Evolutionary conservation across 2,888 invertebrate species (phyloP), one percentile per base, ranked within the genome.

Genomic region (Drosophila nigricruria): DNA sequence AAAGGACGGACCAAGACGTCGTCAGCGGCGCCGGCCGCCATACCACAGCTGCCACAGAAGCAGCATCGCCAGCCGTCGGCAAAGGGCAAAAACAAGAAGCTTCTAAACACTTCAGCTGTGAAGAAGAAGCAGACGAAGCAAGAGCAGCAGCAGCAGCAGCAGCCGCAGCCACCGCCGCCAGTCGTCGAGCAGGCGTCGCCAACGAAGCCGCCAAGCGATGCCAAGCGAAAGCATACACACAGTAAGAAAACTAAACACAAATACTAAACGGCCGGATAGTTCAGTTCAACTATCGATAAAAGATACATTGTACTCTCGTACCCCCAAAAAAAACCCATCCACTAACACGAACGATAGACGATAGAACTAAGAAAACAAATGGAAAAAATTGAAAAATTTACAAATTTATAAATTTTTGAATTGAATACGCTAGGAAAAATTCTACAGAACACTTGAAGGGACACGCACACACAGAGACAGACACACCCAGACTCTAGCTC

Each of bases 171-270:
- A 25, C 10, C 12, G 27, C n/a, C 12, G 2, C 12, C 9, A 16
- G 25, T 2, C 10, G 10, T n/a, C 10, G 47, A 27, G 18, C 10
- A 12, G 45, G 23, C 16, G 25, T 1, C 8, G 30, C 1, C 30
- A 16, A 16, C 23, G 25, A 20, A 38, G n/a, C 2, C 16, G 20
- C 6, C 25, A 34, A 27, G n/a, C 9, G 47, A 49, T 12, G 3
- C 38, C 18, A 63, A 42, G 16, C 45, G 42, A 16, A 63, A 63
- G 10, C 14, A 30, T 23, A 2, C 40, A 5, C 60, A 3, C 8
- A 40, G 5, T 3, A 73, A 49, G 18, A 49, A 66, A 10, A n/a
- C 43, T 0, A 50, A 59, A 9, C 32, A 25, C 9, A 73, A 64
- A 12, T 8, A n/a, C n/a, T n/a, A n/a, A n/a, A n/a, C n/a, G n/a